Conservation (phyloP, 2,797 vertebrate species). For the Ctenopoma kingsleyae region DNA sequence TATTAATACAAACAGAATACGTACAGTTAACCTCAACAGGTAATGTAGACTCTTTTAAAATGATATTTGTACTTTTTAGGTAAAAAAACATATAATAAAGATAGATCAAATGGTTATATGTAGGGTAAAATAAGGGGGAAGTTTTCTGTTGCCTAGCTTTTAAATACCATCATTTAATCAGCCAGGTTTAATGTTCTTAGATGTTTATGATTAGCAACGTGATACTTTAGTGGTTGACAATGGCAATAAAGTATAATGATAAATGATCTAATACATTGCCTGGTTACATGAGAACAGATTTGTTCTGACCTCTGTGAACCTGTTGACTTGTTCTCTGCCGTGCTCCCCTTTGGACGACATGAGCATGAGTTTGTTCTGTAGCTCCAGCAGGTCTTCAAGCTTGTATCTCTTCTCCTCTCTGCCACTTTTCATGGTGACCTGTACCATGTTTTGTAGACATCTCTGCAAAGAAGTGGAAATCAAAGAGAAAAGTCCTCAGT, state of each 20-base stretch:
- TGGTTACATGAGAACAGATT: no score
- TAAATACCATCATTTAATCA: background rate
- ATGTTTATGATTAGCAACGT: no score
- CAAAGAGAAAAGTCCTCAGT: background rate
- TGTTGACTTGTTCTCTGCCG: slow-evolving; percentile 82
- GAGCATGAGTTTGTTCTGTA: slow-evolving; percentile 88
- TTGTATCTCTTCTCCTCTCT: slow-evolving; percentile 63
- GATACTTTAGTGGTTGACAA: background rate
- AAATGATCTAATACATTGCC: no score
- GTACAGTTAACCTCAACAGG: background rate
- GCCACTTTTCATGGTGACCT: slow-evolving; percentile 50
- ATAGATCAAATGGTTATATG: no score
- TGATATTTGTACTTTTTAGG: background rate
- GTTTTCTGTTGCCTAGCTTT: no score
- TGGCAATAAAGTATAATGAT: background rate
- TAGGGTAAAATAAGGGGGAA: no score
- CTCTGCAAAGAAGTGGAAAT: slow-evolving; percentile 53
- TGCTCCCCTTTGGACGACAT: slow-evolving; percentile 84
- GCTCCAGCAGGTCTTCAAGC: slow-evolving; percentile 81
- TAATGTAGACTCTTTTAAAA: no score
- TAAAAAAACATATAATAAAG: no score
- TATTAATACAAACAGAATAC: background rate
- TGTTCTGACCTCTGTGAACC: slow-evolving; percentile 82
- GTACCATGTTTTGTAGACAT: slow-evolving; percentile 66
- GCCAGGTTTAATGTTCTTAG: background rate